phyloP scores from a whole-genome alignment of 2,113 vertebrate genomes.

The Heterotis niloticus region DNA sequence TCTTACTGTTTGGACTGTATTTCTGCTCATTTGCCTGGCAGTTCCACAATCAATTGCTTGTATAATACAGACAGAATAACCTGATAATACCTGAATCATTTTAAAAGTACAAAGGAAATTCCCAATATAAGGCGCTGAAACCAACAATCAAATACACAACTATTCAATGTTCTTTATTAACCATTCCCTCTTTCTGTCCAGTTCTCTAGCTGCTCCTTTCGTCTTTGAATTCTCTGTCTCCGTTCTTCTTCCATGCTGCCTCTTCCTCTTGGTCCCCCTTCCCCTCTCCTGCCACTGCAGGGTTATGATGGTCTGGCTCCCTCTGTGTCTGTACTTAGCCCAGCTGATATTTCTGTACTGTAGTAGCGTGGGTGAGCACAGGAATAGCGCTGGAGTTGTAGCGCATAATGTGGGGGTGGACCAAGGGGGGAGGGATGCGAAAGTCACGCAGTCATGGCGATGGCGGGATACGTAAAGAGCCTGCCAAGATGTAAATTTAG shows the following conservation, averaged over 20 bases:
- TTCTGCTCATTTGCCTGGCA: no score
- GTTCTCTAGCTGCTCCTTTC: background rate
- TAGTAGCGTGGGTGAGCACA: slow-evolving; percentile 53
- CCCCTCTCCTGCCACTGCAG: slow-evolving; percentile 40
- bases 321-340: slow-evolving; percentile 62
- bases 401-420: slow-evolving; percentile 58
- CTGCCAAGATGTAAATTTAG: slow-evolving; percentile 64
- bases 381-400: slow-evolving; percentile 68
- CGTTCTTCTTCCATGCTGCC: background rate
- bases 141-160: background rate
- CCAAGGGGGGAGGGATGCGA: slow-evolving; percentile 47
- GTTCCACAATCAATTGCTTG: no score
- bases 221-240: background rate
- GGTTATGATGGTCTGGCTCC: slow-evolving; percentile 60
- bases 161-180: background rate
- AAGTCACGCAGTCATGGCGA: slow-evolving; percentile 49
- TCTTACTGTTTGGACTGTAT: no score
- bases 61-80: no score
- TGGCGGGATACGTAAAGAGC: slow-evolving; percentile 57
- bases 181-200: background rate
- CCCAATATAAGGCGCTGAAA: background rate
- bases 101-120: background rate
- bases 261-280: background rate
- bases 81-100: background rate
- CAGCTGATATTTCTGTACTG: slow-evolving; percentile 60